Percentiles rank a stretch among this genome's conserved stretches.
Evolutionary conservation across 2,113 vertebrate species (phyloP).

Genomic region (Mungos mungo): DNA sequence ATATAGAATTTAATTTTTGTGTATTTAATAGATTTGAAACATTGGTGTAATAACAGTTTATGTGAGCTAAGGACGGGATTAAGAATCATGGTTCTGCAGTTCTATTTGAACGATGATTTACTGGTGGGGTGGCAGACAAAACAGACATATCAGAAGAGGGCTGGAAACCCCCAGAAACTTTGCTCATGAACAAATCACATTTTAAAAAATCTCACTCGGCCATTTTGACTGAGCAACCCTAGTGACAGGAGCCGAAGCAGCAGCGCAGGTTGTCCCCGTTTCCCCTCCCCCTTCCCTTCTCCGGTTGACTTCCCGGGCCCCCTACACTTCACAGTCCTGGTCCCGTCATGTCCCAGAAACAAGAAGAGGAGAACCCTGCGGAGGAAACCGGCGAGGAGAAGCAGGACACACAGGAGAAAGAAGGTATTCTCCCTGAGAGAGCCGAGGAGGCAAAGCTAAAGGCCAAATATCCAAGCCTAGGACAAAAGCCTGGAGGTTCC

Average conservation of each 20-base stretch:
- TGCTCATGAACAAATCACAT: not conserved
- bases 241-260: slow-evolving; percentile 73
- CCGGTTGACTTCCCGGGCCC: not conserved
- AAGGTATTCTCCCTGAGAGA: slow-evolving; percentile 88
- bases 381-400: slow-evolving; percentile 93
- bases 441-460: slow-evolving; percentile 96
- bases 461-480: slow-evolving; percentile 93
- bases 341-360: slow-evolving; percentile 88
- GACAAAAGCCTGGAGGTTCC: slow-evolving; percentile 94
- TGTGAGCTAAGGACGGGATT: not conserved
- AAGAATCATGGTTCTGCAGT: not conserved
- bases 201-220: slow-evolving; percentile 75
- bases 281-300: slow-evolving; percentile 79
- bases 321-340: slow-evolving; percentile 39
- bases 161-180: not conserved
- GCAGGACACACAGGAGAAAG: slow-evolving; percentile 95
- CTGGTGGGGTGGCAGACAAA: not conserved
- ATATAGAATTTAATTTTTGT: not conserved
- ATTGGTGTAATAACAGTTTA: not conserved
- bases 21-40: not conserved
- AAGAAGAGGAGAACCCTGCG: slow-evolving; percentile 88
- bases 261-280: slow-evolving; percentile 66
- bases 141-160: not conserved
- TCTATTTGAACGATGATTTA: not conserved
- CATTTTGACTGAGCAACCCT: slow-evolving; percentile 87